Evolutionary conservation across 2,888 invertebrate genomes (phyloP), one percentile per base, ranked within the genome.

Genomic region (Scelioninae gen. 1): DNA sequence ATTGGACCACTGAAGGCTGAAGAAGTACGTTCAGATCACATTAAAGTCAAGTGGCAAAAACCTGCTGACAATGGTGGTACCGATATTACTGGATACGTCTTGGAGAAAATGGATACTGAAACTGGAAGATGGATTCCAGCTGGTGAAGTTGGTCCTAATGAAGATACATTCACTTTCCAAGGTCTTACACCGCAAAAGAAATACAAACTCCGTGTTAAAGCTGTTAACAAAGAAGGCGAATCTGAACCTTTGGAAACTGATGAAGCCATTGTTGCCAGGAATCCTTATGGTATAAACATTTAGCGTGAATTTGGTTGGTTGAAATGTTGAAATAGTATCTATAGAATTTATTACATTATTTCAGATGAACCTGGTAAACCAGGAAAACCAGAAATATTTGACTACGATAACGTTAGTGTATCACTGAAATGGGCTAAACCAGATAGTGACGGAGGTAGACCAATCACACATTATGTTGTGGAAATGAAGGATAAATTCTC

Each of bases 191-290:
- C 98, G 45, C 97, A 99, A 93, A 97, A 98, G 93, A 97, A 98
- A 92, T 99, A 99, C 93, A 98, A 98, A 93, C 98, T 99, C 94
- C 95, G 99, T 85, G 99, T 99, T 0, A 97, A 97, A 86, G 99
- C 99, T 38, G 96, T 98, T 71, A 99, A 99, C 93, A 98, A 98
- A 91, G 98, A 99, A 93, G 99, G 99, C 53, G 98, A 98, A 93
- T 98, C 98, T 1, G 98, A 98, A 85, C 98, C 99, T 49, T 94
- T 99, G 85, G 98, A 98, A 92, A 97, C 97, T 11, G 96, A 96
- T 56, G 96, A 97, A 85, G 94, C 96, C 56, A 97, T 98, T 87
- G 89, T 96, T 75, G 99, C 99, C 53, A 98, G 97, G 93, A 99
- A 99, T 94, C 99, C 99, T 65, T 99, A 98, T 91, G 98, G 96